These are phyloP conservation scores for Dynastes hyllus DNA, from an alignment of 2,888 invertebrate genomes.

Conservation along the genomic window DNA sequence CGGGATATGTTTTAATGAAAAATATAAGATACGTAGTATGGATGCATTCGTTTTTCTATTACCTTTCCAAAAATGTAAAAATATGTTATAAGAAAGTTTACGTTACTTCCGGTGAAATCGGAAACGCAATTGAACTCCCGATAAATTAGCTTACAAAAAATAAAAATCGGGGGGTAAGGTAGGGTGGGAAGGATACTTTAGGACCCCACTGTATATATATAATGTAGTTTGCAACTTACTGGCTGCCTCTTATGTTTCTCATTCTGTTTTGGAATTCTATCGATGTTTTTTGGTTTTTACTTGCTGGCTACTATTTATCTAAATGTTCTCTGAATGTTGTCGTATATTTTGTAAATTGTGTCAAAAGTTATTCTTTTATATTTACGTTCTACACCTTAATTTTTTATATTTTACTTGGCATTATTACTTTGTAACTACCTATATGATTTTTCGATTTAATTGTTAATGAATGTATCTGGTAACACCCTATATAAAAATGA, in stretches of 20 bases:
- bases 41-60: no score
- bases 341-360: conserved; percentile 51
- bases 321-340: conserved; percentile 31
- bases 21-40: no score
- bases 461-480: background rate
- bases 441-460: background rate
- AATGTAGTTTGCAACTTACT: conserved; percentile 7
- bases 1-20: no score
- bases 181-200: no score
- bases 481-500: background rate
- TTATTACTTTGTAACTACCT: background rate
- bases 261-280: background rate
- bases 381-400: background rate
- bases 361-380: conserved; percentile 36
- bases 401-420: background rate
- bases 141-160: no score
- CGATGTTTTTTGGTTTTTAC: conserved; percentile 21
- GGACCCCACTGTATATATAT: no score
- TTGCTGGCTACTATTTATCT: background rate
- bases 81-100: no score
- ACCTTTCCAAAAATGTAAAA: no score
- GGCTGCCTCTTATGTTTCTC: background rate
- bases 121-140: no score
- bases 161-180: no score
- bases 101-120: no score